Conservation (phyloP, 2,797 vertebrate genomes). For the Mormyrus hasselquistii region DNA sequence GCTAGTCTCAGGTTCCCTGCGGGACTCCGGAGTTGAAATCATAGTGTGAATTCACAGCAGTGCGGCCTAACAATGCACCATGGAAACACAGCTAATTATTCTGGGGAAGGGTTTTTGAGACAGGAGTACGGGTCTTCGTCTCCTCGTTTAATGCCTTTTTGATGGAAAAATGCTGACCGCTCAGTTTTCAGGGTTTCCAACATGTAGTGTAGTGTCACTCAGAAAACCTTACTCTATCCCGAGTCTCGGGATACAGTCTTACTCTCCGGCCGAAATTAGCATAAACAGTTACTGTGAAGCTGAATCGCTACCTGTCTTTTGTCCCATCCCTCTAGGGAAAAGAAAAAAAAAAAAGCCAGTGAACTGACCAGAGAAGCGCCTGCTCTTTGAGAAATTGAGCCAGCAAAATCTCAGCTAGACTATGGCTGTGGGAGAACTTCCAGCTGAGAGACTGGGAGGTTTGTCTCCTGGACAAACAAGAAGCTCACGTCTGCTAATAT, state of each 20-base stretch:
- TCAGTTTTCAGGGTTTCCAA: background rate
- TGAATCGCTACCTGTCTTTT: background rate
- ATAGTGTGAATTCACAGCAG: slow-evolving; percentile 38
- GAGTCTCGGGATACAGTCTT: background rate
- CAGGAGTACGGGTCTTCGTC: background rate
- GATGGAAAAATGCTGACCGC: background rate
- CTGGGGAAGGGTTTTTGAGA: background rate
- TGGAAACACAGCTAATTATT: slow-evolving; percentile 42
- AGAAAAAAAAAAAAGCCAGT: background rate
- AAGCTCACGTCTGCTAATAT: slow-evolving; percentile 42
- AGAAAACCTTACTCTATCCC: background rate
- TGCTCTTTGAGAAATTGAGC: background rate
- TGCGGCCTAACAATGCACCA: slow-evolving; percentile 27
- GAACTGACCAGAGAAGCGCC: background rate
- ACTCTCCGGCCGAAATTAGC: background rate
- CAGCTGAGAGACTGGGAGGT: background rate
- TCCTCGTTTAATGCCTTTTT: background rate
- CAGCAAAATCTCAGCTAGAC: background rate
- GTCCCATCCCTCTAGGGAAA: background rate
- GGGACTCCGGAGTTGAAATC: slow-evolving; percentile 45
- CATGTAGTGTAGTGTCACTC: background rate
- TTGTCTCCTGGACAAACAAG: slow-evolving; percentile 41
- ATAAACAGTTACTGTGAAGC: background rate
- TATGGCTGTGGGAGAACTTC: slow-evolving; percentile 24
- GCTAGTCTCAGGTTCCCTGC: slow-evolving; percentile 30